These are phyloP conservation scores for Ammodytes dubius DNA, from an alignment of 2,113 vertebrate genomes.

Conservation along the genomic window DNA sequence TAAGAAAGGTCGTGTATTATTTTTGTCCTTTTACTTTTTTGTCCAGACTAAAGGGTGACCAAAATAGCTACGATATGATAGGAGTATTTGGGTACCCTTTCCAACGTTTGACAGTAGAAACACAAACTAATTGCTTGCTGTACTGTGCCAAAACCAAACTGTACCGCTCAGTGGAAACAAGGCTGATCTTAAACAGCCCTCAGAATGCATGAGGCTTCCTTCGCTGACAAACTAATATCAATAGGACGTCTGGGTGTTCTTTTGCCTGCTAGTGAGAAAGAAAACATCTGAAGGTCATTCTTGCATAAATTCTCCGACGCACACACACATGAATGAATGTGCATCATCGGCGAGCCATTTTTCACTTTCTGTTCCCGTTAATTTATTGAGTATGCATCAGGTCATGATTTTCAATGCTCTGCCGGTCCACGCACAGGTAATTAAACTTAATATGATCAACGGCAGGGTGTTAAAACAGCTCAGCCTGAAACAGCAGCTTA, in stretches of 20 bases:
- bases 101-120: too few relatives aligned
- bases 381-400: constrained; percentile 75
- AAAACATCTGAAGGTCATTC: constrained; percentile 49
- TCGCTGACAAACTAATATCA: constrained; percentile 14
- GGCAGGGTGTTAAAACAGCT: constrained; percentile 74
- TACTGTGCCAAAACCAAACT: too few relatives aligned
- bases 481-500: constrained; percentile 72
- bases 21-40: too few relatives aligned
- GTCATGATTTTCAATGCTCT: constrained; percentile 67
- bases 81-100: too few relatives aligned
- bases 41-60: too few relatives aligned
- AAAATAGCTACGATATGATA: too few relatives aligned
- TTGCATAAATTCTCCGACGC: constrained; percentile 49
- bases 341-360: constrained; percentile 34
- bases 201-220: constrained; percentile 5
- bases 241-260: constrained; percentile 18
- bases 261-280: constrained; percentile 18
- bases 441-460: constrained; percentile 78
- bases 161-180: too few relatives aligned
- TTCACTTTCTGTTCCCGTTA: constrained; percentile 63
- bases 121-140: too few relatives aligned
- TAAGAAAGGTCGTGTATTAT: too few relatives aligned
- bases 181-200: background rate
- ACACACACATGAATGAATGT: constrained; percentile 32
- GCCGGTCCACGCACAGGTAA: constrained; percentile 63